Evolutionary conservation across 1,140 invertebrate genomes (phyloP), one percentile per base, ranked within the genome.

Genomic region (Stratiolaelaps scimitus): DNA sequence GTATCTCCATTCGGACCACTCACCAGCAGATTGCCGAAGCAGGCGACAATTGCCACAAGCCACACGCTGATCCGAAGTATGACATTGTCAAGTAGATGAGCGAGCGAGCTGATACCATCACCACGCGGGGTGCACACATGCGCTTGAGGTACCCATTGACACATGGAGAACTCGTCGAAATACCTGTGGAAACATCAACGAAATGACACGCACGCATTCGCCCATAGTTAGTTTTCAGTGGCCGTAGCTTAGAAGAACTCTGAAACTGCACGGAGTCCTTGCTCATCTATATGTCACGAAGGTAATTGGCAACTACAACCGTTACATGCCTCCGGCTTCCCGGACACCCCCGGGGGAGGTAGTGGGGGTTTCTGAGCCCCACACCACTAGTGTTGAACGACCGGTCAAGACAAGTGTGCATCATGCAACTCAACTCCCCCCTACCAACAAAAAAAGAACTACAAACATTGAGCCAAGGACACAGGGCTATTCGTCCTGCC

Each of bases 141-240:
- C 0, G 84, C 81, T 34, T 78, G 76, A 0, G 81, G 80, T 1
- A 80, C 81, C 70, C 81, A 83, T 0, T 76, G 75, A 69, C 85
- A 87, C 71, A 84, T 84, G 67, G 81, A 79, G 71, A 86, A 87
- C 44, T 80, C 81, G 69, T 83, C 81, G 68, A 86, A 86, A 68
- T 85, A 80, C 43, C 82, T 83, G 70, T 15, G n/a, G n/a, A 75
- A 72, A 69, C 70, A 66, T 60, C 70, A 68, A 72, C 47, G 69
- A 43, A 13, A 13, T 40, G 34, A 56, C 15, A 15, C 34, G 20
- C n/a, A 26, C 70, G 7, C 80, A 74, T 7, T 78, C 71, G 34
- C 71, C 47, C 10, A 48, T 17, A 5, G 68, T 64, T 4, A 75
- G 45, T 19, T 67, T 44, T 48, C 66, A 66, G 23, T 74, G 53